phyloP scores from a whole-genome alignment of 2,888 invertebrate species.

The Limnephilus lunatus region DNA sequence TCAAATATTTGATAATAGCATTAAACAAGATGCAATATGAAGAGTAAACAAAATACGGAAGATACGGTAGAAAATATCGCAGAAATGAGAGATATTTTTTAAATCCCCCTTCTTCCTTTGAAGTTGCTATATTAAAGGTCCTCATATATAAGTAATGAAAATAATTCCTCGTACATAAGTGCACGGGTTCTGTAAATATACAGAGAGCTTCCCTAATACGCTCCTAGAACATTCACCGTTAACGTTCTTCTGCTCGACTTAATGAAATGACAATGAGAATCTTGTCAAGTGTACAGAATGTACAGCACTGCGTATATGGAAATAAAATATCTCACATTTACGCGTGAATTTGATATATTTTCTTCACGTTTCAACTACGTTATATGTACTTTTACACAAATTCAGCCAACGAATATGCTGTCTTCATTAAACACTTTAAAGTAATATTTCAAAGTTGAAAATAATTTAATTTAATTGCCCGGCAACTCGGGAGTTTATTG shows the following conservation, averaged over 20 bases:
- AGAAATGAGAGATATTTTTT: constrained; percentile 10
- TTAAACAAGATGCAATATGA: not conserved
- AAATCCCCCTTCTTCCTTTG: constrained; percentile 23
- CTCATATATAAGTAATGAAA: constrained; percentile 52
- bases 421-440: not conserved
- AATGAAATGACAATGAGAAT: constrained; percentile 61
- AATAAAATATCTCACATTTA: constrained; percentile 51
- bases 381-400: not conserved
- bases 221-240: constrained; percentile 34
- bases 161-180: constrained; percentile 50
- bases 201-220: constrained; percentile 37
- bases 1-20: not conserved
- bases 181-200: constrained; percentile 48
- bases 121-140: constrained; percentile 36
- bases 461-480: not conserved
- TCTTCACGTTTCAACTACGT: not conserved
- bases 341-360: constrained; percentile 44
- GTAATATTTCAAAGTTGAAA: not conserved
- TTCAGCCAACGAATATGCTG: not conserved
- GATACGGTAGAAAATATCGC: constrained; percentile 27
- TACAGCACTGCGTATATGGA: constrained; percentile 33
- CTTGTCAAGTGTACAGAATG: constrained; percentile 49
- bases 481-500: no score
- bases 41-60: not conserved
- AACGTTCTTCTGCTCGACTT: constrained; percentile 57